These are phyloP conservation scores for Mycalesis mineus DNA, from an alignment of 2,888 invertebrate species.

Conservation along the genomic window DNA sequence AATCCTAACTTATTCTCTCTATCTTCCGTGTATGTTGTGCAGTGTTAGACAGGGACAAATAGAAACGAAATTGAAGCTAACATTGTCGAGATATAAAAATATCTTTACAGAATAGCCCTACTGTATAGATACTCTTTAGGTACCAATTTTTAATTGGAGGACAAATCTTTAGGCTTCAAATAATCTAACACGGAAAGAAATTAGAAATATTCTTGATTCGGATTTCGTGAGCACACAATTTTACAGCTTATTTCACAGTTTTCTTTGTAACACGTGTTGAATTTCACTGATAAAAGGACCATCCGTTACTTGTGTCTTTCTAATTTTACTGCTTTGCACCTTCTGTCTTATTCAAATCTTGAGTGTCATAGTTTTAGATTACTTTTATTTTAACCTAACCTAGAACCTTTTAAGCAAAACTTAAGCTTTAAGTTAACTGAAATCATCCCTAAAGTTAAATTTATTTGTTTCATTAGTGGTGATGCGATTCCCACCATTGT, in stretches of 20 bases:
- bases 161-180: constrained; percentile 53
- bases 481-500: too few species aligned
- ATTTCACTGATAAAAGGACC: constrained; percentile 14
- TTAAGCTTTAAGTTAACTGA: too few species aligned
- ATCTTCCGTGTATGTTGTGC: too few species aligned
- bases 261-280: constrained; percentile 19
- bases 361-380: too few species aligned
- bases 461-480: background rate
- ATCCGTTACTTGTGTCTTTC: background rate
- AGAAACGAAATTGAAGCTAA: too few species aligned
- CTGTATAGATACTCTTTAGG: background rate
- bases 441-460: too few species aligned
- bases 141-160: constrained; percentile 37
- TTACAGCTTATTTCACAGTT: constrained; percentile 40
- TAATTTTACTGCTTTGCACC: background rate
- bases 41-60: too few species aligned
- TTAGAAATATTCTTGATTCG: constrained; percentile 24
- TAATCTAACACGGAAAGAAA: constrained; percentile 32
- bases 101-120: background rate
- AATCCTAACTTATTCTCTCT: too few species aligned
- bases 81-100: background rate
- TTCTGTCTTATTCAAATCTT: background rate
- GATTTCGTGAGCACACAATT: constrained; percentile 20
- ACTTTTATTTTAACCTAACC: too few species aligned
- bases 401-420: too few species aligned